These are phyloP conservation scores for Zeus faber DNA, from an alignment of 2,113 vertebrate species.

Conservation along the genomic window DNA sequence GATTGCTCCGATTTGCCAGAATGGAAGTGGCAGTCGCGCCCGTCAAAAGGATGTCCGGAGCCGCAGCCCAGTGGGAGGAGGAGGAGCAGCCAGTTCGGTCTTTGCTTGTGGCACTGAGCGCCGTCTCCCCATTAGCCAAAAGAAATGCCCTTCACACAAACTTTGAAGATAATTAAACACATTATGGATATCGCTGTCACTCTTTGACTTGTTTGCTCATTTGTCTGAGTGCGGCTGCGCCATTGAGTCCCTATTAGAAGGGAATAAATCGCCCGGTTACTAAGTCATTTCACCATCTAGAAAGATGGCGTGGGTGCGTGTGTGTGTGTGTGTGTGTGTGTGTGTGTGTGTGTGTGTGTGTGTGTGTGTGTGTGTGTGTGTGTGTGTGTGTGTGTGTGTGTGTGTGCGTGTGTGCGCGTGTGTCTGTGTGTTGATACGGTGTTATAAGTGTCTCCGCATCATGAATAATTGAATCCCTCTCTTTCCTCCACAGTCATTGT, in stretches of 20 bases:
- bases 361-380: conserved; percentile 15
- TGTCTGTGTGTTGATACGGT: conserved; percentile 28
- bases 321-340: conserved; percentile 26
- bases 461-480: conserved; percentile 72
- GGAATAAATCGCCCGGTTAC: conserved; percentile 75
- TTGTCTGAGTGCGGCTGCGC: conserved; percentile 71
- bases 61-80: conserved; percentile 32
- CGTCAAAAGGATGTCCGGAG: conserved; percentile 59
- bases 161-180: conserved; percentile 83
- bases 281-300: conserved; percentile 76
- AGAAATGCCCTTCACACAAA: conserved; percentile 78
- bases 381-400: conserved; percentile 31
- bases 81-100: conserved; percentile 53
- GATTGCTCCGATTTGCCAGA: conserved; percentile 67
- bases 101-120: conserved; percentile 68
- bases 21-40: conserved; percentile 41
- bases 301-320: conserved; percentile 46
- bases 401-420: conserved; percentile 21
- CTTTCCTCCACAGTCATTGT: conserved; percentile 56
- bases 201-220: conserved; percentile 76
- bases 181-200: conserved; percentile 82
- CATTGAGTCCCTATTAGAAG: conserved; percentile 78
- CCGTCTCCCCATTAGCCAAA: conserved; percentile 74
- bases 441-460: conserved; percentile 61
- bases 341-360: conserved; percentile 6